These are phyloP conservation scores for Buphagus erythrorhynchus DNA, from an alignment of 2,797 vertebrate species.

Conservation along the genomic window DNA sequence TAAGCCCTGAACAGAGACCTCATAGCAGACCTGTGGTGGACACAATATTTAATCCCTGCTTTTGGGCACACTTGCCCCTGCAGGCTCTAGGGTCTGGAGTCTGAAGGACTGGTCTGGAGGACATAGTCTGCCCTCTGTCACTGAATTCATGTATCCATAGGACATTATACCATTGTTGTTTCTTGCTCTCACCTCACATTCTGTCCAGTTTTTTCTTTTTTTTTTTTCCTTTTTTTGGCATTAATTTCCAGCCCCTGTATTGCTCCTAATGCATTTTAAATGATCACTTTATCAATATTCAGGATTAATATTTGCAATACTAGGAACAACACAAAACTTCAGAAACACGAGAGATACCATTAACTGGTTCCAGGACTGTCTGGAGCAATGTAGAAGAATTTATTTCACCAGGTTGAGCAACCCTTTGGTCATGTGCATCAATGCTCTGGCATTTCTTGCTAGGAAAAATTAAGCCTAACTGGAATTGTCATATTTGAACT, in stretches of 20 bases:
- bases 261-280: background rate
- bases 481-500: background rate
- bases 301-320: background rate
- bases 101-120: background rate
- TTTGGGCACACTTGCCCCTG: accelerated
- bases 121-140: background rate
- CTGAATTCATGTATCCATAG: background rate
- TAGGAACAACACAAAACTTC: background rate
- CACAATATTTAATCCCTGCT: accelerated
- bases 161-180: background rate
- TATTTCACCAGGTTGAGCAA: background rate
- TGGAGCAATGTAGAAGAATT: background rate
- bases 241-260: background rate
- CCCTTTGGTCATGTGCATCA: background rate
- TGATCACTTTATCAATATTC: background rate
- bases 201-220: background rate
- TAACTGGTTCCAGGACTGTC: background rate
- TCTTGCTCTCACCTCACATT: background rate
- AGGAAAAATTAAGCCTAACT: background rate
- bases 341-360: background rate
- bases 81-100: background rate
- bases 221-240: too few species aligned
- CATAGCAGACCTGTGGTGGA: background rate
- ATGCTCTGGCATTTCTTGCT: background rate
- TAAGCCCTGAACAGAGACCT: background rate